Base-by-base conservation (phyloP, 2,113 vertebrate genomes). In the Brachirus orientalis region DNA sequence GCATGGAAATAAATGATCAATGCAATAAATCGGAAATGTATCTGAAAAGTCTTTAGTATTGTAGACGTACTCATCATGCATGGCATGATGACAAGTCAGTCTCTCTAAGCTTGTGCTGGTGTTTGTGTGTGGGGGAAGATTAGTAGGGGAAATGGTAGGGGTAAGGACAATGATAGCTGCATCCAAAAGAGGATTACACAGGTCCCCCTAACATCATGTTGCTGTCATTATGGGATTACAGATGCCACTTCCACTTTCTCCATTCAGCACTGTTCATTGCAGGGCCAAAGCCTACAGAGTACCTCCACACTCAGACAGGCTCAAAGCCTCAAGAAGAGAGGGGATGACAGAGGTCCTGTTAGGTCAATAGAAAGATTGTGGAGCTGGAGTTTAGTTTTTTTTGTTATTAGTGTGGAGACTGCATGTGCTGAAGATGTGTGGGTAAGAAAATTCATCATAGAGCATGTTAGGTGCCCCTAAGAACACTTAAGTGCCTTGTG, bases 111-210 rank as follows among this genome's bases (percentile, higher is more conserved):
- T 28, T 28, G 28, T 28, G 28, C 6, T 28, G 3, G 28, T 28
- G 28, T 28, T 3, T 28, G 28, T 28, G 28, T 28, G 28, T 28
- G 47, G 63, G 63, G 40, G 67, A 58, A 69, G 89, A 90, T 90
- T 85, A 88, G 72, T 63, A 86, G 78, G 78, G 69, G 88, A 85
- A 87, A 85, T 84, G 68, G 77, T 37, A 54, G 66, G 46, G 47
- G 50, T 63, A 59, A 69, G 76, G 84, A 82, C 84, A 85, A 74
- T 75, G 82, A 86, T 87, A 77, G 86, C 78, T 86, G 84, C 63
- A 90, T 89, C 74, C 79, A 69, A 89, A 89, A 90, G 86, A 87
- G 90, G 88, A 90, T 90, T 90, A 90, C 88, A 87, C n/a, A 33
- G 64, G 75, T 85, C 72, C 73, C 72, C 56, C 54, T 71, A 83